Evolutionary conservation across 35 echinoderm and acorn worm species (phyloP), one percentile per base, ranked within the genome.

Genomic region (Lytechinus variegatus): DNA sequence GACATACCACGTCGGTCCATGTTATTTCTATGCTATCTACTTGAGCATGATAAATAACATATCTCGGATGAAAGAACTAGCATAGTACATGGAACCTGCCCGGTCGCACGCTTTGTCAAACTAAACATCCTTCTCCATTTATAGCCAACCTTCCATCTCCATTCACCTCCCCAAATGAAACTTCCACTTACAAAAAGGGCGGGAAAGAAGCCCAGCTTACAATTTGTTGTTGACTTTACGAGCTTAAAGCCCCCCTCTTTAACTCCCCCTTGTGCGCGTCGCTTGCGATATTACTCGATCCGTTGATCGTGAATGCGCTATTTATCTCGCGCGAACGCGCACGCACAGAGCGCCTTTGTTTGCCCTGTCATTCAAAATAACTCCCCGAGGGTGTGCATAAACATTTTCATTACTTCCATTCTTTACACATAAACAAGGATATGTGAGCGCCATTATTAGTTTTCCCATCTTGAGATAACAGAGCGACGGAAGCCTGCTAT

Each of bases 361-460:
- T 89, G 87, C 9, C 0, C 87, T 53, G 52, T 53, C 87, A 53
- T 89, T 53, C 87, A 53, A 89, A 89, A 89, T 29, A 33, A 0
- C 87, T 33, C n/a, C 28, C 87, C 51, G 2, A 33, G 28, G 87
- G 87, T 53, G 8, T 0, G 9, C 28, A 89, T 89, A 89, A 89
- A 89, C 87, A 89, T 89, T 51, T 27, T 89, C 87, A 51, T 89
- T 89, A 89, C 28, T 52, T 33, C 87, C 87, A 52, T 89, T 89
- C 52, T 89, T 89, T 53, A 89, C 87, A 89, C 87, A 89, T 89
- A 53, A 89, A 89, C 52, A 89, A 53, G 28, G 87, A 89, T 89
- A 89, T 89, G 87, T 89, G 87, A 33, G 51, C 7, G 28, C 27
- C 28, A 89, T 89, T 89, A 89, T 89, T 71, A 71, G 61, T 71